A percentile compares a stretch with the other conserved stretches of the same genome.
Conservation (phyloP, 2,888 invertebrate genomes). For the Drosophila flavopinicola region DNA sequence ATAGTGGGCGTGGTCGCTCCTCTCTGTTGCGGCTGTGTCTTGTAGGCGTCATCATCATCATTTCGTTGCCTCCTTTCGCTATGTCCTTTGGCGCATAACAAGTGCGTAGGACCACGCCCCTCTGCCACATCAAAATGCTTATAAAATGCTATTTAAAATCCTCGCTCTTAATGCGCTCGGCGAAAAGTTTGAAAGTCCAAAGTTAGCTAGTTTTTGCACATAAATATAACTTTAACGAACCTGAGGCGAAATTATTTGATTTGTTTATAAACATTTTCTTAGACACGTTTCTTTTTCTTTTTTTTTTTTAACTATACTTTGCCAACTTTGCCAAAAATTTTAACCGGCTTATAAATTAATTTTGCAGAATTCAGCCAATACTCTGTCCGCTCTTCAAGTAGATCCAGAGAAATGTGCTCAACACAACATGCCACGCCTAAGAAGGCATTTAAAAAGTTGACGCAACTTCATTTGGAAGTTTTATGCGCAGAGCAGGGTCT, state of each 20-base stretch:
- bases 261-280: no score
- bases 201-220: background rate
- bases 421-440: slow-evolving; percentile 23
- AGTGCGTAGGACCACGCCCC: slow-evolving; percentile 44
- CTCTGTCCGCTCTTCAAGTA: no score
- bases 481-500: slow-evolving; percentile 56
- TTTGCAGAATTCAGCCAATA: background rate
- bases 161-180: background rate
- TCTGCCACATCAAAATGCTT: slow-evolving; percentile 22
- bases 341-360: no score
- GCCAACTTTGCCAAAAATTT: no score
- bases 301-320: no score
- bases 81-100: slow-evolving; percentile 39
- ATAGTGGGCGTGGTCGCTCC: slow-evolving; percentile 29
- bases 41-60: slow-evolving; percentile 77
- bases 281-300: no score
- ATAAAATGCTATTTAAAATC: slow-evolving; percentile 32
- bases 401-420: no score
- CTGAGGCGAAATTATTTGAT: background rate
- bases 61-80: slow-evolving; percentile 36
- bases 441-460: slow-evolving; percentile 75
- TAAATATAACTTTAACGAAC: background rate
- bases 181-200: slow-evolving; percentile 4
- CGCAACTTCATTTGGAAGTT: slow-evolving; percentile 79
- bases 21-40: slow-evolving; percentile 15